phyloP scores from a whole-genome alignment of 2,888 invertebrate species.

The Trimorus sp. region DNA sequence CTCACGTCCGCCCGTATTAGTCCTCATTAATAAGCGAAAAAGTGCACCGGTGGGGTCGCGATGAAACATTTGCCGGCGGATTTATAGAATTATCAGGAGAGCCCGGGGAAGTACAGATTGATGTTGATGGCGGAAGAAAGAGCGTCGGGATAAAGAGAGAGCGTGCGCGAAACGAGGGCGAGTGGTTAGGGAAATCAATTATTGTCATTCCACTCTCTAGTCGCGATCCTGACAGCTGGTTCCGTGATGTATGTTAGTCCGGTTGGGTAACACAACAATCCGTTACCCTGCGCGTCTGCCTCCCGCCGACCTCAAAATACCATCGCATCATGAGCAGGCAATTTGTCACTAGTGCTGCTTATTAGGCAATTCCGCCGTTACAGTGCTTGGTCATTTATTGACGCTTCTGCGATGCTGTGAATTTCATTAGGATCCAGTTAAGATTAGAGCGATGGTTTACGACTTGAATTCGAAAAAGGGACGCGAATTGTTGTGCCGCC shows the following conservation, averaged over 20 bases:
- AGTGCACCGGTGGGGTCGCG: constrained; percentile 22
- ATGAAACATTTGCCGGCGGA: constrained; percentile 44
- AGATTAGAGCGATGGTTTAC: constrained; percentile 71
- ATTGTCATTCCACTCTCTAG: constrained; percentile 78
- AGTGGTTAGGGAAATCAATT: constrained; percentile 77
- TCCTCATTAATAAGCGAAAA: constrained; percentile 51
- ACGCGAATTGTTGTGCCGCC: constrained; percentile 22
- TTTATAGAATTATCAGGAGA: constrained; percentile 54
- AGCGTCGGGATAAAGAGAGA: constrained; percentile 54
- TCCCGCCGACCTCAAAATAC: constrained; percentile 75
- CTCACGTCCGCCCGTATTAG: constrained; percentile 21
- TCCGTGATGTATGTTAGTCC: constrained; percentile 76
- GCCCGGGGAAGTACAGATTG: constrained; percentile 43
- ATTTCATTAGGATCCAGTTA: constrained; percentile 71
- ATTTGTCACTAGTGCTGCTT: constrained; percentile 81
- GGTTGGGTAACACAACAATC: constrained; percentile 76
- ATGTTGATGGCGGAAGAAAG: constrained; percentile 38
- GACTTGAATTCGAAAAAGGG: constrained; percentile 52
- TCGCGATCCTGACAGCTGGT: constrained; percentile 77
- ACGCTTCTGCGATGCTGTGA: constrained; percentile 77
- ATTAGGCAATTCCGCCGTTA: constrained; percentile 79
- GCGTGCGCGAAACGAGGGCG: constrained; percentile 49
- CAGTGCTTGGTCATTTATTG: constrained; percentile 78
- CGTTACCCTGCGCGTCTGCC: constrained; percentile 72
- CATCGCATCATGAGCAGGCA: constrained; percentile 78